Percentiles rank a stretch among this genome's conserved stretches.
Evolutionary conservation across 2,888 invertebrate species (phyloP).

Genomic region (Cinara cedri): DNA sequence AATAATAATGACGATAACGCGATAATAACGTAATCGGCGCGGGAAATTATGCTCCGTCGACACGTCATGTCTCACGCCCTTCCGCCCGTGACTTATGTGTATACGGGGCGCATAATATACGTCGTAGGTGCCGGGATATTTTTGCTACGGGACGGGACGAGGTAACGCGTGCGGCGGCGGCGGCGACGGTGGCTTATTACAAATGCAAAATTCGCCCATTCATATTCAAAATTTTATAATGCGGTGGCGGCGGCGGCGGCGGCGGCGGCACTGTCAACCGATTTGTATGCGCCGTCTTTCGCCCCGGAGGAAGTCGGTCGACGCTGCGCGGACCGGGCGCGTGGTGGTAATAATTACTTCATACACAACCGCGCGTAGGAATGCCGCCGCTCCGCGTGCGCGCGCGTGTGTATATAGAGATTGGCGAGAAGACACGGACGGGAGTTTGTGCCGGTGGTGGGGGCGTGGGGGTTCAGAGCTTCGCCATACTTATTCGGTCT

Average conservation of each 20-base stretch:
- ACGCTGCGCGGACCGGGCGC: background rate
- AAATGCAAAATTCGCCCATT: constrained; percentile 85
- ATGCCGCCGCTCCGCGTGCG: background rate
- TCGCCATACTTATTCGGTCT: constrained; percentile 60
- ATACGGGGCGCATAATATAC: no score
- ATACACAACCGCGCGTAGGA: constrained; percentile 32
- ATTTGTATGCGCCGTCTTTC: constrained; percentile 55
- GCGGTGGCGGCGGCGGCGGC: no score
- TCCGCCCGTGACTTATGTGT: no score
- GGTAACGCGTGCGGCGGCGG: constrained; percentile 45
- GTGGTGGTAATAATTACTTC: constrained; percentile 55
- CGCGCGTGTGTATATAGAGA: constrained; percentile 19
- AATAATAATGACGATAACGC: background rate
- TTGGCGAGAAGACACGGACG: constrained; percentile 7
- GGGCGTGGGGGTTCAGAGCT: constrained; percentile 34
- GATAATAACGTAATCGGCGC: constrained; percentile 49
- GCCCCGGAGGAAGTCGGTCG: constrained; percentile 40
- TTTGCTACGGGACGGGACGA: constrained; percentile 5
- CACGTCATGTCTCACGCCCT: constrained; percentile 22
- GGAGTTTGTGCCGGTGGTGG: background rate
- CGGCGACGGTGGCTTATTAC: constrained; percentile 74
- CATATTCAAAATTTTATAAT: constrained; percentile 84
- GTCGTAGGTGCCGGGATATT: constrained; percentile 29
- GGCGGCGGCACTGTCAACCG: constrained; percentile 46
- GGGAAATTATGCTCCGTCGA: constrained; percentile 29